A percentile compares a stretch with the other conserved stretches of the same genome.
Conservation (phyloP, 2,888 invertebrate species). For the Agonopterix heracliana region DNA sequence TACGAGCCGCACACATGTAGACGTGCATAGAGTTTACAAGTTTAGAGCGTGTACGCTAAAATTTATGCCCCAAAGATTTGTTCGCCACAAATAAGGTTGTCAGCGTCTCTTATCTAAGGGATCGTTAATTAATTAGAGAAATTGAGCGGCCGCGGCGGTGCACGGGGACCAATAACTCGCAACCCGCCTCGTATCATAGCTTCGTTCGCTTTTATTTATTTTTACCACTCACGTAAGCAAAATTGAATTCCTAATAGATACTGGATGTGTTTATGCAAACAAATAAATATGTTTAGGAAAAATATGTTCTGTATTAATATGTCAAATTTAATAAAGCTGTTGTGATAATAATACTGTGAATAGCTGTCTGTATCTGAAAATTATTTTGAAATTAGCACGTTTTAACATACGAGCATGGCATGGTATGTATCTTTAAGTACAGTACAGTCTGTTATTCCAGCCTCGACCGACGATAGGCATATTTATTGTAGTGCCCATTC, state of each 20-base stretch:
- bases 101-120: slow-evolving; percentile 71
- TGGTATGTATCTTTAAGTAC: no score
- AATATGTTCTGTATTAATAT: no score
- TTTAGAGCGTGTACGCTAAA: slow-evolving; percentile 70
- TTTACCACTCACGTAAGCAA: slow-evolving; percentile 72
- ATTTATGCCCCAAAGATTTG: slow-evolving; percentile 75
- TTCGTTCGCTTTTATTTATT: slow-evolving; percentile 68
- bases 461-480: no score
- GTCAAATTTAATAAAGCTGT: no score
- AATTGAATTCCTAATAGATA: slow-evolving; percentile 64
- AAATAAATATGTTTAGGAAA: no score
- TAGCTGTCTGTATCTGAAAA: no score
- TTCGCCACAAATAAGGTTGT: slow-evolving; percentile 76
- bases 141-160: slow-evolving; percentile 69
- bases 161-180: slow-evolving; percentile 74
- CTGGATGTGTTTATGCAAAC: slow-evolving; percentile 37
- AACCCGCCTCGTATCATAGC: slow-evolving; percentile 72
- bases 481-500: no score
- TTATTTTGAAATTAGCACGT: no score
- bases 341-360: no score
- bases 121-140: slow-evolving; percentile 77
- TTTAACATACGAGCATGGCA: no score
- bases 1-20: slow-evolving; percentile 45
- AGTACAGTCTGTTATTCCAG: no score
- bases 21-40: slow-evolving; percentile 68